Evolutionary conservation across 2,113 vertebrate species (phyloP).

Genomic region (Axis porcinus): DNA sequence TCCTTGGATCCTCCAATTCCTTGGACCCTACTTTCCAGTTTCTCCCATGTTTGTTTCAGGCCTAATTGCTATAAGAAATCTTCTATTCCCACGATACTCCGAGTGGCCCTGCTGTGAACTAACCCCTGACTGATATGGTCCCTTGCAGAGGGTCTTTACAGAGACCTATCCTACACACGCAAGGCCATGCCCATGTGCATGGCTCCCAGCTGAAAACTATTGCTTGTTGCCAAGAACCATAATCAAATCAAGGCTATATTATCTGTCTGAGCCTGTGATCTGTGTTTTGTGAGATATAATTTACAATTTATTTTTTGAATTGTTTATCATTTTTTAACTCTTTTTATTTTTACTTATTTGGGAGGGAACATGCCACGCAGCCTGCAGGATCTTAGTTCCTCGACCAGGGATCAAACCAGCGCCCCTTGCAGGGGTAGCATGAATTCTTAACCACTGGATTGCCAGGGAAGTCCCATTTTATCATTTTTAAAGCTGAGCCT

Average conservation of each 20-base stretch:
- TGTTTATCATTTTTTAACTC: neutral
- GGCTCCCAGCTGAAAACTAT: neutral
- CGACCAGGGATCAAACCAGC: neutral
- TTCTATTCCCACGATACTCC: neutral
- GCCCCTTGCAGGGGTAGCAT: neutral
- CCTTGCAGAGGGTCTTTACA: neutral
- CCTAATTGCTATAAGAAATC: neutral
- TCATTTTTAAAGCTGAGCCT: neutral
- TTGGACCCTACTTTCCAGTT: neutral
- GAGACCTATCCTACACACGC: neutral
- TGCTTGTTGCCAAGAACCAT: neutral
- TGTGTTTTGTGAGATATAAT: neutral
- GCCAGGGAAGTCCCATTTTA: neutral
- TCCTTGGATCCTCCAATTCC: neutral
- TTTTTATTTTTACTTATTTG: neutral
- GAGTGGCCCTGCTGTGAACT: neutral
- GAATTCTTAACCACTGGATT: neutral
- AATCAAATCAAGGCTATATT: constrained; percentile 8
- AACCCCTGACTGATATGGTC: neutral
- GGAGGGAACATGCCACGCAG: neutral
- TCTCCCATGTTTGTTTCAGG: neutral
- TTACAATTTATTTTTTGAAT: constrained; percentile 14
- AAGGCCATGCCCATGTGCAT: neutral
- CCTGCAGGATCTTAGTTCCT: neutral
- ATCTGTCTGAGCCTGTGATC: neutral